A percentile compares a stretch with the other conserved stretches of the same genome.
These are phyloP conservation scores for Mesoclemmys tuberculata DNA, from an alignment of 2,113 vertebrate species.

Conservation along the genomic window DNA sequence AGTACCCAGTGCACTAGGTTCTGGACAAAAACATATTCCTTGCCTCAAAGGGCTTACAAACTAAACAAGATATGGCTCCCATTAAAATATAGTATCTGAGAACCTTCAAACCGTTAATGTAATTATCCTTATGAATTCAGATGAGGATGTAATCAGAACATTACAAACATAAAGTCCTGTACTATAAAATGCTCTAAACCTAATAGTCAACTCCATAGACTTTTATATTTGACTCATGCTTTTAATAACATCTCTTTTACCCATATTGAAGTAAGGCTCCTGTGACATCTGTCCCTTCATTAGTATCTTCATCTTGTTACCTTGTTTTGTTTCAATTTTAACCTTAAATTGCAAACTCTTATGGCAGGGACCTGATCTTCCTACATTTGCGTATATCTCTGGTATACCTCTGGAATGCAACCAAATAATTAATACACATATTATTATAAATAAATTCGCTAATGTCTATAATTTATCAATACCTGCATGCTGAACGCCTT, in stretches of 20 bases:
- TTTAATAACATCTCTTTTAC: too few relatives aligned
- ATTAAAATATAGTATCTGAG: neutral
- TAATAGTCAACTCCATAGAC: too few relatives aligned
- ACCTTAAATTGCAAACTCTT: neutral
- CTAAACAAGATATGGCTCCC: neutral
- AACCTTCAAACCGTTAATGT: neutral
- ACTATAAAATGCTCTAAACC: neutral
- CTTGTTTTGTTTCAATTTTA: neutral
- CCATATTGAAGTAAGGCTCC: accelerated
- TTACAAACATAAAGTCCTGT: neutral
- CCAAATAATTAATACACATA: neutral
- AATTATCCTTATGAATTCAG: neutral
- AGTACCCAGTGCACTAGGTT: too few relatives aligned
- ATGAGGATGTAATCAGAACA: neutral
- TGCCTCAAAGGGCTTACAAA: neutral
- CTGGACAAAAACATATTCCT: too few relatives aligned
- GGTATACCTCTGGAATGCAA: neutral
- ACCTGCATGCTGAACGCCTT: neutral
- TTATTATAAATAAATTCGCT: neutral
- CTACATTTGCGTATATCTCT: neutral
- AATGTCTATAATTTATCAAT: neutral
- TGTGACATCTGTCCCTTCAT: neutral
- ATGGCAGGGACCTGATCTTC: neutral
- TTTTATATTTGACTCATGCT: too few relatives aligned
- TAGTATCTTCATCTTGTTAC: neutral